These are phyloP conservation scores for Stigmatopora argus DNA, from an alignment of 2,113 vertebrate species.

Conservation along the genomic window DNA sequence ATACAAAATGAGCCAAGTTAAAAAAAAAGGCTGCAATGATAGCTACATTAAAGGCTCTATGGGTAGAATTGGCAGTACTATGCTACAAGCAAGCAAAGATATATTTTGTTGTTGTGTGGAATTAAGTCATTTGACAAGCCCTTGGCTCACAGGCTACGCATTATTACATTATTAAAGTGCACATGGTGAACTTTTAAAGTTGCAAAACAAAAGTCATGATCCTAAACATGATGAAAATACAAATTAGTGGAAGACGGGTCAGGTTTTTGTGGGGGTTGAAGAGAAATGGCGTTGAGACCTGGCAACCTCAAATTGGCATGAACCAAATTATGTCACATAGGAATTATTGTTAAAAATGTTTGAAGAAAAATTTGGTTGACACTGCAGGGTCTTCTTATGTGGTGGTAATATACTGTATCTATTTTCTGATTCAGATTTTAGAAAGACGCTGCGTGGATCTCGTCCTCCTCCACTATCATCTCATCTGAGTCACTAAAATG, in stretches of 20 bases:
- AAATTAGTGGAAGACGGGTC: slow-evolving; percentile 36
- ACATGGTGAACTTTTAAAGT: slow-evolving; percentile 76
- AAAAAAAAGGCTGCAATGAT: slow-evolving; percentile 66
- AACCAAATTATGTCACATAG: slow-evolving; percentile 4
- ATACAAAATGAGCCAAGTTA: slow-evolving; percentile 45
- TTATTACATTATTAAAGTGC: slow-evolving; percentile 81
- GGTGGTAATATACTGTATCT: neutral
- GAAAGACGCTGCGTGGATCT: slow-evolving; percentile 55
- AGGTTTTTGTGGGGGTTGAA: slow-evolving; percentile 51
- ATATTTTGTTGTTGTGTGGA: slow-evolving; percentile 37
- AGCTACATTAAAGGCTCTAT: slow-evolving; percentile 75
- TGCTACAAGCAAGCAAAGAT: slow-evolving; percentile 54
- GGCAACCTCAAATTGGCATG: slow-evolving; percentile 48
- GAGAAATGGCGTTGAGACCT: slow-evolving; percentile 72
- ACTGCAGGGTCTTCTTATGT: neutral
- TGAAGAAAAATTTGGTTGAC: neutral
- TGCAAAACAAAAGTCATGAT: slow-evolving; percentile 52
- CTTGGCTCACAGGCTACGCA: slow-evolving; percentile 54
- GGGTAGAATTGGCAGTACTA: slow-evolving; percentile 80
- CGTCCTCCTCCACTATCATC: slow-evolving; percentile 75
- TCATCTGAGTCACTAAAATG: slow-evolving; percentile 98
- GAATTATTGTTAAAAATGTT: neutral
- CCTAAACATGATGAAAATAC: slow-evolving; percentile 28
- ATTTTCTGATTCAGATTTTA: slow-evolving; percentile 22
- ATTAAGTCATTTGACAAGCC: slow-evolving; percentile 64